phyloP scores from a whole-genome alignment of 2,797 vertebrate genomes.

The Trematomus bernacchii region DNA sequence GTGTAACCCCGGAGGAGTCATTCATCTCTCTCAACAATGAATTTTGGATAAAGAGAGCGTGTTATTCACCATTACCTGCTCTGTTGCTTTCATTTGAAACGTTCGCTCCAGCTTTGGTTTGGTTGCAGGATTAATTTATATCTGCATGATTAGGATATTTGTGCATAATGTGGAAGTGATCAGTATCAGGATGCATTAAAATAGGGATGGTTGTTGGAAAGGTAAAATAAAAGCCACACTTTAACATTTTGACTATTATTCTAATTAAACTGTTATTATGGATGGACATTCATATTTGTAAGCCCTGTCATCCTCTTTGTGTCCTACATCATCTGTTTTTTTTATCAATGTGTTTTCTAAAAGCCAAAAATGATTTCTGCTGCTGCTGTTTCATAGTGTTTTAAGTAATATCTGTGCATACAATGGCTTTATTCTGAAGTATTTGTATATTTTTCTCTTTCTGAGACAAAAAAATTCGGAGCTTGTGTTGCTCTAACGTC shows the following conservation, averaged over 20 bases:
- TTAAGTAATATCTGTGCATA: background rate
- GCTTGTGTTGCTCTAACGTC: slow-evolving; percentile 3
- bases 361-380: background rate
- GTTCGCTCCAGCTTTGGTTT: slow-evolving; percentile 25
- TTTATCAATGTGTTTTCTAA: background rate
- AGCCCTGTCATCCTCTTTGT: too few species aligned
- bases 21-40: background rate
- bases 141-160: slow-evolving; percentile 10
- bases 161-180: background rate
- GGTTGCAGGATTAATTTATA: slow-evolving; percentile 19
- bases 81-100: slow-evolving; percentile 26
- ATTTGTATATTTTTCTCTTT: background rate
- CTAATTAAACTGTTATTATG: too few species aligned
- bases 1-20: background rate
- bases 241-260: too few species aligned
- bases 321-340: background rate
- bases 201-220: slow-evolving; percentile 9
- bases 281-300: too few species aligned
- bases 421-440: background rate
- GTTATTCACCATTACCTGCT: slow-evolving; percentile 33
- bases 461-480: background rate
- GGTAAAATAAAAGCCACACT: background rate
- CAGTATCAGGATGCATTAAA: slow-evolving; percentile 6
- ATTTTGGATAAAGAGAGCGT: slow-evolving; percentile 10
- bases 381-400: background rate